Conservation (phyloP, 2,888 invertebrate genomes). For the Galerucella pusilla region DNA sequence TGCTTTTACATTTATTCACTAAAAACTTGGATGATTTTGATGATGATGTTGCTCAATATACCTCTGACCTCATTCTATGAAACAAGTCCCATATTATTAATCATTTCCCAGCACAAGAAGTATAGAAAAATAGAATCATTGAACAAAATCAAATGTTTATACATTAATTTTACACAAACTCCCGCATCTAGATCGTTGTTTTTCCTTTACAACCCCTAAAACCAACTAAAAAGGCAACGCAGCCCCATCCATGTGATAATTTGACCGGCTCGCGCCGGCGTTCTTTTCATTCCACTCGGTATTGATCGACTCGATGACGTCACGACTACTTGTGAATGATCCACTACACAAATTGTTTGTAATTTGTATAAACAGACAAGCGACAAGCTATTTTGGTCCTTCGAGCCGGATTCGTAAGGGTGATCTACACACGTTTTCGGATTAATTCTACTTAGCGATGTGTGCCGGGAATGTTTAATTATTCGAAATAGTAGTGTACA, state of each 20-base stretch:
- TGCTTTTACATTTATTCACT: no score
- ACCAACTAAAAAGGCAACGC: constrained; percentile 25
- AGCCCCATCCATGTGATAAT: constrained; percentile 38
- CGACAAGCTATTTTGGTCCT: constrained; percentile 39
- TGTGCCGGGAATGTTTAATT: constrained; percentile 46
- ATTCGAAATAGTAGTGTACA: constrained; percentile 33
- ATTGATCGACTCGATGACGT: constrained; percentile 61
- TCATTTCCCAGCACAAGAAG: no score
- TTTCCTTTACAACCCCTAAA: not conserved
- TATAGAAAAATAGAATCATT: no score
- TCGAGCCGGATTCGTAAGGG: constrained; percentile 31
- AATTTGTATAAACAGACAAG: constrained; percentile 54
- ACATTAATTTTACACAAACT: not conserved
- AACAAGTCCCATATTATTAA: no score
- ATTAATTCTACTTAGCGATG: constrained; percentile 44
- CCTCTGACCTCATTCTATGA: no score
- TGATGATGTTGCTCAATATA: no score
- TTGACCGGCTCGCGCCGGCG: constrained; percentile 34
- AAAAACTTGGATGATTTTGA: no score
- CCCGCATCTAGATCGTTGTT: not conserved
- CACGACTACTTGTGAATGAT: constrained; percentile 62
- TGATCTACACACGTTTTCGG: constrained; percentile 15
- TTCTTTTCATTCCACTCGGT: constrained; percentile 53
- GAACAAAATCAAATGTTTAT: no score
- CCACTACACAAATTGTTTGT: constrained; percentile 60